These are phyloP conservation scores for Accipiter virgatus DNA, from an alignment of 2,113 vertebrate genomes.

Conservation along the genomic window DNA sequence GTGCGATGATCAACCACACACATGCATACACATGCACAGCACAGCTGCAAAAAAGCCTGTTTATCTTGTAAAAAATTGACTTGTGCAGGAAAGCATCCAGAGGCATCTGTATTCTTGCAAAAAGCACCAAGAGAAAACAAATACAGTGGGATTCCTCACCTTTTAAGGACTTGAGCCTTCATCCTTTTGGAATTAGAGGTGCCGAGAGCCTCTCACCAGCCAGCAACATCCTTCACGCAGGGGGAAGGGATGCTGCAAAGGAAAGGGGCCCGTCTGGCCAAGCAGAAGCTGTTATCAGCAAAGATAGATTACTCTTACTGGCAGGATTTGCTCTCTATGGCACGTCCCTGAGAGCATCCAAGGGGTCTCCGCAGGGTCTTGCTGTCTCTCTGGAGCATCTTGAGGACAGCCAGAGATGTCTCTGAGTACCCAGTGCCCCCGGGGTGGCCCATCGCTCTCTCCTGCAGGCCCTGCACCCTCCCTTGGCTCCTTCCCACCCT, in stretches of 20 bases:
- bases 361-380: background rate
- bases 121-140: background rate
- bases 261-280: background rate
- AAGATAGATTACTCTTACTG: background rate
- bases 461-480: background rate
- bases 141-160: constrained; percentile 35
- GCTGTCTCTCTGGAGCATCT: background rate
- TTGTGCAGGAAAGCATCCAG: background rate
- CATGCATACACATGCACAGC: rapidly evolving
- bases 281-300: background rate
- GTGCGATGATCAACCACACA: background rate
- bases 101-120: background rate
- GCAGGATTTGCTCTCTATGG: background rate
- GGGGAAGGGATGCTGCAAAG: background rate
- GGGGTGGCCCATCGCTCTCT: background rate
- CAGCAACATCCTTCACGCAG: background rate
- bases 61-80: background rate
- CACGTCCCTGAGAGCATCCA: background rate
- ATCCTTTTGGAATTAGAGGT: constrained; percentile 2
- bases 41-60: background rate
- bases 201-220: background rate
- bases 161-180: constrained; percentile 43
- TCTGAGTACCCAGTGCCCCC: background rate
- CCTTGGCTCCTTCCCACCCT: background rate
- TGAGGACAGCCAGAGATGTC: rapidly evolving